These are phyloP conservation scores for Alca torda DNA, from an alignment of 2,797 vertebrate species.

Conservation along the genomic window DNA sequence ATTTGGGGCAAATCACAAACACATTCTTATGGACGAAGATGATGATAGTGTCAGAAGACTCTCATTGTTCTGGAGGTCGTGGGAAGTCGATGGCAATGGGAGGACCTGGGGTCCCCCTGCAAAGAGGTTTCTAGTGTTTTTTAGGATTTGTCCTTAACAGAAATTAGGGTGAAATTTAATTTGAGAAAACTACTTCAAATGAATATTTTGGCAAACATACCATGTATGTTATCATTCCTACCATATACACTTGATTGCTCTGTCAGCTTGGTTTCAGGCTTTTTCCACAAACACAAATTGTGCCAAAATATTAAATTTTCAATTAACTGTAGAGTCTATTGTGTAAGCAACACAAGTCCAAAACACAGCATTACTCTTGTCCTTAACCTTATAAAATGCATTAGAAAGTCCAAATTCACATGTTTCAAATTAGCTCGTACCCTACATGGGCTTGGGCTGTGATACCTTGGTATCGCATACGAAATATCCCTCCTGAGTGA, in stretches of 20 bases:
- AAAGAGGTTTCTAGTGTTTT: background rate
- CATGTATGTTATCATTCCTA: background rate
- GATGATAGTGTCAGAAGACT: background rate
- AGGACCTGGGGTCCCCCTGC: background rate
- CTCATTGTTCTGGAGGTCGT: background rate
- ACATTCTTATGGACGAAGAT: background rate
- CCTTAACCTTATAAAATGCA: background rate
- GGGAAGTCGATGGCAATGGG: background rate
- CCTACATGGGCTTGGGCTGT: background rate
- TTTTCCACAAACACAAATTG: background rate
- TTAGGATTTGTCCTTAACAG: background rate
- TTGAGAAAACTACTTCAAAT: background rate
- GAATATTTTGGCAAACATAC: background rate
- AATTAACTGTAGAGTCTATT: background rate
- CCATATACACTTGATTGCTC: background rate
- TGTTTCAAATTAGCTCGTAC: background rate
- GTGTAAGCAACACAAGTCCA: background rate
- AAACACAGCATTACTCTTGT: background rate
- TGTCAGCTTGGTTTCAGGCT: background rate
- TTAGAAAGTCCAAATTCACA: background rate
- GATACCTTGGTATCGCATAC: rapidly evolving
- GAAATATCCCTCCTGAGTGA: background rate
- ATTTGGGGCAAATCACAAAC: constrained; percentile 12
- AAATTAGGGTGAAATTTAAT: background rate
- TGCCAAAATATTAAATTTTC: background rate